Percentiles rank a stretch among this genome's conserved stretches.
These are phyloP conservation scores for Drosophila eugracilis DNA, from an alignment of 1,140 invertebrate species.

Conservation along the genomic window DNA sequence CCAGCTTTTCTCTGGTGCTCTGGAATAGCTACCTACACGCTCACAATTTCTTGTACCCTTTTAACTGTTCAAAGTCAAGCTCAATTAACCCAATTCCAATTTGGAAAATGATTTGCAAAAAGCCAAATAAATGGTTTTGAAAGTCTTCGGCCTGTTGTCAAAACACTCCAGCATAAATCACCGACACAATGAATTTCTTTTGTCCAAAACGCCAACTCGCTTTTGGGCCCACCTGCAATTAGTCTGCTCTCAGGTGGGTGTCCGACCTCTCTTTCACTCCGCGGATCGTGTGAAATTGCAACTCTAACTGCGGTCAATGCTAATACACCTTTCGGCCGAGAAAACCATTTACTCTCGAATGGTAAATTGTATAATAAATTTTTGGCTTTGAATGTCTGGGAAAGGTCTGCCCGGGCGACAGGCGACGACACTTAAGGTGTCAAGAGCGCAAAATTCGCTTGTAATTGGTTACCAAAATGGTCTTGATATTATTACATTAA, in stretches of 20 bases:
- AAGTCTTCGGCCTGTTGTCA: slow-evolving; percentile 54
- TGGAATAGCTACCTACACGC: slow-evolving; percentile 31
- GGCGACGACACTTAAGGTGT: slow-evolving; percentile 60
- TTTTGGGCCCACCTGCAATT: slow-evolving; percentile 64
- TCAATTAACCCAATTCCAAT: slow-evolving; percentile 74
- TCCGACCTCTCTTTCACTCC: slow-evolving; percentile 5
- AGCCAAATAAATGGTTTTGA: slow-evolving; percentile 46
- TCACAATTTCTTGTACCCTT: slow-evolving; percentile 30
- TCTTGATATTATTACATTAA: slow-evolving; percentile 21
- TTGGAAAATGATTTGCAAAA: slow-evolving; percentile 60
- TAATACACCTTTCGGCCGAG: slow-evolving; percentile 12
- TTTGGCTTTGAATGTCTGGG: slow-evolving; percentile 11
- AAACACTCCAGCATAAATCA: slow-evolving; percentile 71
- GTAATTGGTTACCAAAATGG: slow-evolving; percentile 30
- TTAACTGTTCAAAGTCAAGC: slow-evolving; percentile 40
- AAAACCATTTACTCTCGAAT: slow-evolving; percentile 11
- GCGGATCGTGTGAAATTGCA: slow-evolving; percentile 45
- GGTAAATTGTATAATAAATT: slow-evolving; percentile 52
- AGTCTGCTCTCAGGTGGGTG: slow-evolving; percentile 55
- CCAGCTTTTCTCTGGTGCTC: slow-evolving; percentile 23
- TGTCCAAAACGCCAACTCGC: slow-evolving; percentile 46
- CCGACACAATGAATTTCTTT: slow-evolving; percentile 58
- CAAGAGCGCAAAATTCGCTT: slow-evolving; percentile 55
- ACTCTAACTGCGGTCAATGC: slow-evolving; percentile 28
- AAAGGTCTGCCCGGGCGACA: slow-evolving; percentile 33